A percentile compares a stretch with the other conserved stretches of the same genome.
Evolutionary conservation across 1,140 invertebrate genomes (phyloP).

Genomic region (Drosophila busckii): DNA sequence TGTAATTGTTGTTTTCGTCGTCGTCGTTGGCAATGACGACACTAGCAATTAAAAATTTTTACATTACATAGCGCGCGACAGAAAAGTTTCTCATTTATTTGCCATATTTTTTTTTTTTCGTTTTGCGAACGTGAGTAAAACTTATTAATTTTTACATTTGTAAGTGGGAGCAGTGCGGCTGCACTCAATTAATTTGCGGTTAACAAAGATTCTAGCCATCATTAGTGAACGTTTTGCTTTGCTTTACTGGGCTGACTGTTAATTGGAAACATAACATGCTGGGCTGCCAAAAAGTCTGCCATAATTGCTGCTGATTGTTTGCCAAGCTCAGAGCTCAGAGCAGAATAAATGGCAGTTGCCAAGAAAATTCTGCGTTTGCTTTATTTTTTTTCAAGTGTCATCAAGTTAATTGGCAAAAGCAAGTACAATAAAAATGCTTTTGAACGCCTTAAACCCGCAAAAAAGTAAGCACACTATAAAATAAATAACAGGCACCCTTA

Average conservation of each 20-base stretch:
- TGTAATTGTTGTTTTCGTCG: constrained; percentile 36
- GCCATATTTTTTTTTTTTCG: too few relatives aligned
- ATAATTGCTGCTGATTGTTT: constrained; percentile 70
- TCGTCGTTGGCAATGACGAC: constrained; percentile 50
- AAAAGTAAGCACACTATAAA: too few relatives aligned
- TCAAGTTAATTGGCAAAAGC: constrained; percentile 46
- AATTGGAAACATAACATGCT: constrained; percentile 43
- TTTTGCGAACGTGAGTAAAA: constrained; percentile 42
- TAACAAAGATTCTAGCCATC: constrained; percentile 59
- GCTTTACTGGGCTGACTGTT: constrained; percentile 45
- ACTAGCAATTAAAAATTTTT: constrained; percentile 70
- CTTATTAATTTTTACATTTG: constrained; percentile 72
- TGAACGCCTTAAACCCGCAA: constrained; percentile 15
- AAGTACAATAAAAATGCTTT: constrained; percentile 12
- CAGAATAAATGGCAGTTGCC: constrained; percentile 8
- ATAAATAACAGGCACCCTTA: constrained; percentile 20
- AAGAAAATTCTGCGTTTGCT: constrained; percentile 17
- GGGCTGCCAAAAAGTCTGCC: constrained; percentile 21
- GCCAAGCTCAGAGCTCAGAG: constrained; percentile 43
- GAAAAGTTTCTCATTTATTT: constrained; percentile 34
- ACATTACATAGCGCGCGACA: constrained; percentile 15
- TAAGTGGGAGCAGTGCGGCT: too few relatives aligned
- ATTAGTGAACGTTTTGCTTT: constrained; percentile 59
- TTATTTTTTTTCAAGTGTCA: constrained; percentile 35
- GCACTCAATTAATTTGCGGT: constrained; percentile 74